Base-by-base conservation (phyloP, 2,797 vertebrate genomes). In the Urocyon cinereoargenteus region DNA sequence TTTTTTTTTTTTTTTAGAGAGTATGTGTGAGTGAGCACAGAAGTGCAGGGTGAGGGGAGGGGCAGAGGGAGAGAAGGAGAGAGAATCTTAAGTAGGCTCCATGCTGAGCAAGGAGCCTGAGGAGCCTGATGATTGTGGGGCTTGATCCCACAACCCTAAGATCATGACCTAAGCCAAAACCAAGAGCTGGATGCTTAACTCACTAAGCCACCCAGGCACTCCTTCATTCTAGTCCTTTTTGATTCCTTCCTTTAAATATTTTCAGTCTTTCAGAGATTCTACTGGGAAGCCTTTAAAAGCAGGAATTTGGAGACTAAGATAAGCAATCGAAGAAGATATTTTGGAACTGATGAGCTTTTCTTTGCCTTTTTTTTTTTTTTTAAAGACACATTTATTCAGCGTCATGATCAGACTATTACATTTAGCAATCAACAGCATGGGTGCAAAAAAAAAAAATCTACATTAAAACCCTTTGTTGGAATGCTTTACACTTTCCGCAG, bases 321-420 rank as follows among this genome's bases (percentile, higher is more conserved):
- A 78, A 93, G 8, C 72, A 94, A 78, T 53, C 73, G 31, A 94
- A 90, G 61, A 91, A 89, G 73, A 16, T 78, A 90, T 62, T 92
- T 92, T 79, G 59, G 70, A 36, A 77, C 53, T 18, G 28, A 73
- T 61, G 55, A 89, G 6, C n/a, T 95, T 81, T 62, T 70, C 15
- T 9, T 90, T 82, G 12, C 91, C 45, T 88, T 96, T 85, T 45
- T 45, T 40, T 40, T 45, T 45, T 45, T 45, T 45, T 45, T 45
- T 45, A 1, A 45, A 45, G 40, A 45, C 40, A 45, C 40, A 45
- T 45, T 45, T 45, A 45, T 45, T 45, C 40, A 45, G 40, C 40
- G 7, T 45, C 40, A 45, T 45, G 40, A 45, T 45, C 6, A 45
- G 40, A 45, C 40, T 45, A 8, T 45, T 45, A 45, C 7, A 45